Conservation (phyloP, 2,888 invertebrate species). For the Torymus auratus region DNA sequence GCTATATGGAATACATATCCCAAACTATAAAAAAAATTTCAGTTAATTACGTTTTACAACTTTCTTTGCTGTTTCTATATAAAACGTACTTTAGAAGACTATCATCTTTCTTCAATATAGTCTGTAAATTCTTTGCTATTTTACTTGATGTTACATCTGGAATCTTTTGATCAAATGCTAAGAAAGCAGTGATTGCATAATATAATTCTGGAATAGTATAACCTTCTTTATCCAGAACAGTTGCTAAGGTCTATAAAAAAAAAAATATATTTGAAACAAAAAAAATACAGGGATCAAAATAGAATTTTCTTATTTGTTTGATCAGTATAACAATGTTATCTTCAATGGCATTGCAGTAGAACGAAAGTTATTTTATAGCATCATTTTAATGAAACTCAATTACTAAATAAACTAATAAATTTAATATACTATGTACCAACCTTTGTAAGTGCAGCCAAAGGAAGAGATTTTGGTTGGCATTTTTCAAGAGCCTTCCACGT, state of each 20-base stretch:
- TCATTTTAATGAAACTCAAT: constrained; percentile 61
- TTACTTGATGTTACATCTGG: constrained; percentile 81
- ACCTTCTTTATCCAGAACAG: constrained; percentile 82
- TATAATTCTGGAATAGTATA: constrained; percentile 84
- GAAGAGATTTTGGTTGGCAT: constrained; percentile 78
- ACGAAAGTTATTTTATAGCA: constrained; percentile 70
- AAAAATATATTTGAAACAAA: constrained; percentile 21
- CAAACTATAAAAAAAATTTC: constrained; percentile 79
- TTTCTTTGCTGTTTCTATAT: constrained; percentile 31
- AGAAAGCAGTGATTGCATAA: constrained; percentile 84
- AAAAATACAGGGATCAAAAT: not conserved
- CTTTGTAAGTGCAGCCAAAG: constrained; percentile 77
- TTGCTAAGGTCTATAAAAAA: constrained; percentile 74
- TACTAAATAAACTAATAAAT: constrained; percentile 30
- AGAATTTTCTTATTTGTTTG: not conserved
- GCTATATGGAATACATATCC: constrained; percentile 91
- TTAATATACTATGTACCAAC: constrained; percentile 65
- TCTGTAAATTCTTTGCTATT: constrained; percentile 85
- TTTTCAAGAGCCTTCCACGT: constrained; percentile 81
- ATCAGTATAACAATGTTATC: constrained; percentile 58
- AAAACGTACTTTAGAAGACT: constrained; percentile 82
- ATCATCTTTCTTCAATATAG: constrained; percentile 90
- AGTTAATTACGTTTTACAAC: not conserved
- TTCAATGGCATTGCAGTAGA: constrained; percentile 68
- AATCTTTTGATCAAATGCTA: constrained; percentile 82